phyloP scores from a whole-genome alignment of 2,113 vertebrate species.

The Vicugna pacos region DNA sequence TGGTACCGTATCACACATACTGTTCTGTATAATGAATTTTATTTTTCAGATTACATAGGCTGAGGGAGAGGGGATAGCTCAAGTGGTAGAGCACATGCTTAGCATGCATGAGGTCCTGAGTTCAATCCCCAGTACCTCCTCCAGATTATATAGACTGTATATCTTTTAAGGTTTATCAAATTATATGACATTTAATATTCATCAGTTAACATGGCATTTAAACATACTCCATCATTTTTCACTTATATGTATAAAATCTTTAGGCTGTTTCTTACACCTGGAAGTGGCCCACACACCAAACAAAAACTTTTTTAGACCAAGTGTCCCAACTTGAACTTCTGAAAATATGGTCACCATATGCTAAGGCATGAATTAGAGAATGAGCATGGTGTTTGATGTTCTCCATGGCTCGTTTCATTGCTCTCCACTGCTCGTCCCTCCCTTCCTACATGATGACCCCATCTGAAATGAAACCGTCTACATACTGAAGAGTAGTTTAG shows the following conservation, averaged over 20 bases:
- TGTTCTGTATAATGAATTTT: conserved; percentile 11
- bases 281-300: background rate
- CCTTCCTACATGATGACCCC: background rate
- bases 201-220: background rate
- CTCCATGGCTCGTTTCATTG: background rate
- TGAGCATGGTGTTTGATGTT: background rate
- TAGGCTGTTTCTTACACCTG: background rate
- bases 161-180: background rate
- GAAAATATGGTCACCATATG: conserved; percentile 12
- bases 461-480: background rate
- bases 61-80: too few relatives aligned
- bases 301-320: conserved; percentile 1
- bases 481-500: background rate
- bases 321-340: conserved; percentile 8
- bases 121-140: too few relatives aligned
- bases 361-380: background rate
- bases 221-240: background rate
- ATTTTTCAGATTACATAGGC: conserved; percentile 32
- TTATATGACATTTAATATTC: background rate
- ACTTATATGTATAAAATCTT: background rate
- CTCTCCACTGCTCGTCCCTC: background rate
- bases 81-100: too few relatives aligned
- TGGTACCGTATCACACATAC: background rate
- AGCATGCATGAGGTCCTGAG: too few relatives aligned
- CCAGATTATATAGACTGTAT: background rate